Base-by-base conservation (phyloP, 2,888 invertebrate genomes). In the Reticulitermes lucifugus region DNA sequence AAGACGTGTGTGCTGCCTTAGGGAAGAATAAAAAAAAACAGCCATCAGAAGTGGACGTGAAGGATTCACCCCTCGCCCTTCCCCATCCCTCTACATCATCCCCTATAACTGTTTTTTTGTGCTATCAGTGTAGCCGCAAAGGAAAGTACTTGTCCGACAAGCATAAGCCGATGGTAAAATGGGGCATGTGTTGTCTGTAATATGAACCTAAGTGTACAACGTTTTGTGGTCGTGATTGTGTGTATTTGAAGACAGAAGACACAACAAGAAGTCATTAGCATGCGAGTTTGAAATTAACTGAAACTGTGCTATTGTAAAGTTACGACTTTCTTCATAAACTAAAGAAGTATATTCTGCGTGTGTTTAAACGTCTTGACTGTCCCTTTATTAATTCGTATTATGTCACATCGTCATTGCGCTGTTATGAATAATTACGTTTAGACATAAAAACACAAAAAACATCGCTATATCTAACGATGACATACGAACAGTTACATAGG, bases 1-100 rank as follows among this genome's bases (percentile, higher is more conserved):
- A 77, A 46, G 77, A 43, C 77, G 77, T 77, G 77, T 46, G 77
- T 46, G 46, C n/a, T 77, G 77, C 77, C 41, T 9, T 3, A 46
- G 29, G 10, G 77, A 77, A 77, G 46, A 73, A 73, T 73, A 77
- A 77, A 9, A 77, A 77, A 46, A 77, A 77, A 77, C 77, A 70
- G 70, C 43, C 81, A 65, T 43, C 81, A 81, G 65, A 81, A 81
- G 81, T 81, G 81, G 81, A 81, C 81, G 70, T 46, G 25, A 43
- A 81, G 60, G 81, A 81, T 51, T 35, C 77, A 77, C 77, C 77
- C 77, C 22, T 77, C 46, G 77, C 77, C 46, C 77, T n/a, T 14
- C 77, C 77, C 77, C 43, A 46, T 77, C 43, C 77, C 46, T 22
- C 46, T 77, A 22, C 46, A n/a, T 77, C 77, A 77, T 35, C 77